Base-by-base conservation (phyloP, 1,140 invertebrate species). In the Dryas iulia region DNA sequence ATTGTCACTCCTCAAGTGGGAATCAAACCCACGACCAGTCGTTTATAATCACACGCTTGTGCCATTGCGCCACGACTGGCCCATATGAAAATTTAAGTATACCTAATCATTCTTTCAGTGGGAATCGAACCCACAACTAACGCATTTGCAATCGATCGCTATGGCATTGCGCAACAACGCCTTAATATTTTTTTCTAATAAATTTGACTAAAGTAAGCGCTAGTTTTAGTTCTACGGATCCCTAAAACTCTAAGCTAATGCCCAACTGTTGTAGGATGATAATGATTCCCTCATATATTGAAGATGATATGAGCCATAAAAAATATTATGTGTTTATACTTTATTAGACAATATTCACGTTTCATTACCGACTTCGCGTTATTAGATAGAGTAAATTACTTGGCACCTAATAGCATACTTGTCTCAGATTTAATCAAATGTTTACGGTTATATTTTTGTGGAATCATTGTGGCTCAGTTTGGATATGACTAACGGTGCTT, bases 341-440 rank as follows among this genome's bases (percentile, higher is more conserved):
- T 86, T 86, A 85, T 83, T 83, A 78, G 72, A 72, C 77, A 73
- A 79, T 86, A 83, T 86, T 83, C 81, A 83, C 78, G 66, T 79
- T 80, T 81, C 79, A 80, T 83, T 79, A 84, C 73, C 53, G 72
- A 56, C 72, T 74, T 77, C 59, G 74, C 63, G 67, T 61, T 68
- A 70, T 74, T 67, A 71, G 68, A 74, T 75, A 18, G 12, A 3
- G 21, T 23, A 53, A 53, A 53, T 53, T 53, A 24, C 52, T 39
- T 6, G 21, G 23, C 52, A 24, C 12, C 12, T 53, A 53, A 53
- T 53, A 53, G 2, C 23, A 24, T 53, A 12, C 21, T 53, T 53
- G 11, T 39, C n/a, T 39, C 21, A 53, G 52, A 53, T 12, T 53
- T 53, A 53, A 53, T 53, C 10, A 53, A 53, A 23, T 53, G 18